Percentiles rank a stretch among this genome's conserved stretches.
phyloP scores from a whole-genome alignment of 2,797 vertebrate species.

The Spea hammondii region DNA sequence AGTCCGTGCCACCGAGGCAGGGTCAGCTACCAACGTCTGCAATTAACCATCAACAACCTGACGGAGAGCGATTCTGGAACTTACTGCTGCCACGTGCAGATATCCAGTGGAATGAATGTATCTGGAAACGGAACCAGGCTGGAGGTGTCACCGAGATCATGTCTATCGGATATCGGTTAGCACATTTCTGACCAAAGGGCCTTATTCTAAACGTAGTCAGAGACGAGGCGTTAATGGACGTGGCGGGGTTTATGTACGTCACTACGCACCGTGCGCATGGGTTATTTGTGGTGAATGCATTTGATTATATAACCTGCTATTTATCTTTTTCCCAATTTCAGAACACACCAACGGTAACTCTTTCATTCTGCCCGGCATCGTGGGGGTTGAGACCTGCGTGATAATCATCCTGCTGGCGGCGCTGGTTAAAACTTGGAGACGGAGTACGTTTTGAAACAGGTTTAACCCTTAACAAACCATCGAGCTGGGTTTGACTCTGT shows the following conservation, averaged over 20 bases:
- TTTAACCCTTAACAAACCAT: too few relatives aligned
- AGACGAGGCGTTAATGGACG: too few relatives aligned
- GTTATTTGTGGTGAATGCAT: too few relatives aligned
- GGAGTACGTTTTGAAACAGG: background rate
- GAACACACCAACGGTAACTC: background rate
- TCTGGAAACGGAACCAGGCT: conserved; percentile 12
- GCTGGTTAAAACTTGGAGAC: background rate
- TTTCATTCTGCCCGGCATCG: background rate
- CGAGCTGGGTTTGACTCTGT: too few relatives aligned
- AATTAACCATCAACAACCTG: conserved; percentile 20
- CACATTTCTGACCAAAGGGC: too few relatives aligned
- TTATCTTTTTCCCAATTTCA: too few relatives aligned
- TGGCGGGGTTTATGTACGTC: too few relatives aligned
- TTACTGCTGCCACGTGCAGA: conserved; percentile 17
- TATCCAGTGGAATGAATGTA: background rate
- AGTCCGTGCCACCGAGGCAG: background rate
- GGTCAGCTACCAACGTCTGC: background rate
- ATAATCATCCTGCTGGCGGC: conserved; percentile 6
- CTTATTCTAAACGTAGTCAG: too few relatives aligned
- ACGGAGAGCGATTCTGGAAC: conserved; percentile 15
- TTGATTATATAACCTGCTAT: too few relatives aligned
- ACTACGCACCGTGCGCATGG: too few relatives aligned
- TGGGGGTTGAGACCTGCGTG: background rate
- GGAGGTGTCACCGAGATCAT: conserved; percentile 6
- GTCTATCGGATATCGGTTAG: background rate